Base-by-base conservation (phyloP, 2,113 vertebrate species). In the Melanerpes aurifrons region DNA sequence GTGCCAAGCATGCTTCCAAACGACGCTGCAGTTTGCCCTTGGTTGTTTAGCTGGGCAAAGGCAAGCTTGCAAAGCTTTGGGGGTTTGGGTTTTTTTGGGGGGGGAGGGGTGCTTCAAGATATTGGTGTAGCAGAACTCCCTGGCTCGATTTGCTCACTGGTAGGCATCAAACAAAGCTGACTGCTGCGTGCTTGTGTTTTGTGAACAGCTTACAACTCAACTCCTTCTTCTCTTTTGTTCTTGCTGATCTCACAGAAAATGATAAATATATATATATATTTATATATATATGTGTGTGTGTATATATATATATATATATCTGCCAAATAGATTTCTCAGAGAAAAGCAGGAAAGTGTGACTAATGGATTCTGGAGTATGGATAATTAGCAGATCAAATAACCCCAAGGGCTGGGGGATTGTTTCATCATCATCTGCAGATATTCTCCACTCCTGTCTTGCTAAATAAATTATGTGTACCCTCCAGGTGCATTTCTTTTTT, bases 381-480 rank as follows among this genome's bases (percentile, higher is more conserved):
- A 92, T 95, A 96, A 96, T 96, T 97, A 97, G 58, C 72, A 93
- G 91, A 96, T 93, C 92, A 97, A 96, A 96, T 87, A 97, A 92
- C 88, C 77, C 81, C 58, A 32, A 96, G 89, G 93, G 94, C 7
- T 66, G 48, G 74, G 81, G 25, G 92, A 70, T 86, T 93, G 79
- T 88, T 87, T 94, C 40, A 40, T 94, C 80, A 76, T 66, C 92
- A 91, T 91, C 75, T 82, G 84, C 66, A 95, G 74, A 83, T 82
- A 95, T 82, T 91, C 19, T 1, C 31, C 83, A 62, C 81, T 92
- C 40, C 66, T 90, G 40, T 80, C 63, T 37, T 75, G 68, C 79
- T 95, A 89, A 92, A 95, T 87, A 96, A 96, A 91, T 92, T 69
- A 93, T 29, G 25, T 24, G n/a, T 31, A 54, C 83, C 90, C 86